Evolutionary conservation across 2,888 invertebrate genomes (phyloP).

Genomic region (Drosophila austrosaltans): DNA sequence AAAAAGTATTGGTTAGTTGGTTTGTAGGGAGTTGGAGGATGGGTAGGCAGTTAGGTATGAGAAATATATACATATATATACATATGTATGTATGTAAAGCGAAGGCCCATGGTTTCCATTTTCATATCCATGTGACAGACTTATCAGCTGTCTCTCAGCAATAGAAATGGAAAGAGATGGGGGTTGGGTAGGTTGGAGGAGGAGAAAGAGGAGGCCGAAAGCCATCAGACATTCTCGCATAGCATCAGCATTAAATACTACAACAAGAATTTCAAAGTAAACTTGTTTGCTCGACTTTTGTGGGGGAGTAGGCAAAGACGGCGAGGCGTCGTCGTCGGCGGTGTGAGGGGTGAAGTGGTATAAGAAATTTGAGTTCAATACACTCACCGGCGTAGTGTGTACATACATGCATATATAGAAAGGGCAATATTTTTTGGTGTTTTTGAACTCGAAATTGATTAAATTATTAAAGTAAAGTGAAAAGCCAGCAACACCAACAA

Average conservation of each 20-base stretch:
- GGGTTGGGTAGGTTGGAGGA: background rate
- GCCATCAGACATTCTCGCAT: constrained; percentile 27
- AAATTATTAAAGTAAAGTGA: constrained; percentile 31
- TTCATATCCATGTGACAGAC: constrained; percentile 42
- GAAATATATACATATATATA: too few species aligned
- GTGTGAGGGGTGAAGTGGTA: background rate
- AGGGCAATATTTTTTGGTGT: constrained; percentile 29
- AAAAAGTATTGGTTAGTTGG: background rate
- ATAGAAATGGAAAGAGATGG: too few species aligned
- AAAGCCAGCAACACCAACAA: background rate
- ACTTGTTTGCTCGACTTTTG: constrained; percentile 62
- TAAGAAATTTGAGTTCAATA: constrained; percentile 63
- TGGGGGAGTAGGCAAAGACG: constrained; percentile 16
- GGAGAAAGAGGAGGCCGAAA: constrained; percentile 17
- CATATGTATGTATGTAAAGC: too few species aligned
- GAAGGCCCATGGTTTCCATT: constrained; percentile 44
- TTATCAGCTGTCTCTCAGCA: constrained; percentile 53
- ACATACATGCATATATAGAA: constrained; percentile 29
- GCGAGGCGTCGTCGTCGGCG: background rate
- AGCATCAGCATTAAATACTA: constrained; percentile 50
- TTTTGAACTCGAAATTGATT: constrained; percentile 47
- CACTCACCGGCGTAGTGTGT: constrained; percentile 50
- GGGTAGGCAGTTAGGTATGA: constrained; percentile 19
- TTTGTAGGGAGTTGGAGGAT: constrained; percentile 13
- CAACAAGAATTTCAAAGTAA: constrained; percentile 68